phyloP scores from a whole-genome alignment of 2,888 invertebrate genomes.

The Ennomos erosarius region DNA sequence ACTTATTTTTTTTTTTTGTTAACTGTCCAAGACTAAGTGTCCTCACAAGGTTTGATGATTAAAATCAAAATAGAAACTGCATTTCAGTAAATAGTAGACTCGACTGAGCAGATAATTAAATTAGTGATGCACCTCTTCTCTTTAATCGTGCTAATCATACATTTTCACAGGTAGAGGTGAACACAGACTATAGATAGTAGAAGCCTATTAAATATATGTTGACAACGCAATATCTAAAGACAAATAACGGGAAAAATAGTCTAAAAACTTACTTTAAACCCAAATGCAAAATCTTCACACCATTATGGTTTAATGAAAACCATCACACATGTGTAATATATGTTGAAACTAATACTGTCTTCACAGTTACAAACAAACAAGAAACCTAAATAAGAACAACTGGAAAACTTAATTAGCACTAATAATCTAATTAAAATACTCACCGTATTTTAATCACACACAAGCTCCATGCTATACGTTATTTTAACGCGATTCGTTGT shows the following conservation, averaged over 20 bases:
- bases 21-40: no score
- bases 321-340: background rate
- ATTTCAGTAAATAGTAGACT: conserved; percentile 45
- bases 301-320: no score
- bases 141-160: conserved; percentile 5
- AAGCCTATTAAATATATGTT: no score
- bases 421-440: conserved; percentile 28
- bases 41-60: no score
- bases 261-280: no score
- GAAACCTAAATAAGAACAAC: background rate
- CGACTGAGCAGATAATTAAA: conserved; percentile 46
- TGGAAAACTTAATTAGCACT: conserved; percentile 28
- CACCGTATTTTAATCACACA: conserved; percentile 23
- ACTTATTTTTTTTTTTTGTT: no score
- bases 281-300: background rate
- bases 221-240: no score
- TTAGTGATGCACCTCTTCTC: conserved; percentile 39
- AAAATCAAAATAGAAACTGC: no score
- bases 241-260: no score
- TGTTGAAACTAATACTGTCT: background rate
- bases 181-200: no score
- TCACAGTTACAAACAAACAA: background rate
- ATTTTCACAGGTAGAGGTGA: background rate
- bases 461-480: conserved; percentile 13
- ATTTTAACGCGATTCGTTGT: conserved; percentile 11